Percentiles rank a stretch among this genome's conserved stretches.
These are phyloP conservation scores for Heterotis niloticus DNA, from an alignment of 2,113 vertebrate genomes.

Conservation along the genomic window DNA sequence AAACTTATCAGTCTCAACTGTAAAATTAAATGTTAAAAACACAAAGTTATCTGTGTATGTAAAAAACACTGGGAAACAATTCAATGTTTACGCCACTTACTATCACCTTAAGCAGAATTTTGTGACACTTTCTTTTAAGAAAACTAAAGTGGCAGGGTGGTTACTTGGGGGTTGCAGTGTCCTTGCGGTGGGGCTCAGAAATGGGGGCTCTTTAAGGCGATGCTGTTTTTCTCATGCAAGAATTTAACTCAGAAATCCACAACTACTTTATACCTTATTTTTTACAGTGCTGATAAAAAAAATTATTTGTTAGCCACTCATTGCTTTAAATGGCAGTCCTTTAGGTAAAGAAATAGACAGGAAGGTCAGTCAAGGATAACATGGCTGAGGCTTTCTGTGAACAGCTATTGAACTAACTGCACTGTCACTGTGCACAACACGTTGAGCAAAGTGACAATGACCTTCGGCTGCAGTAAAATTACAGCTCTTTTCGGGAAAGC, in stretches of 20 bases:
- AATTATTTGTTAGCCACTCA: not conserved
- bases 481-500: not conserved
- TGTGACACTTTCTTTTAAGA: not conserved
- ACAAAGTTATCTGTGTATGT: too few relatives aligned
- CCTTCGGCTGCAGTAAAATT: not conserved
- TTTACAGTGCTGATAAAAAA: constrained; percentile 7
- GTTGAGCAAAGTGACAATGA: not conserved
- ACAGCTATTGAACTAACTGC: not conserved
- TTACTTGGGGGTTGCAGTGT: not conserved
- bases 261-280: constrained; percentile 12
- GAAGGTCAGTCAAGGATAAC: not conserved
- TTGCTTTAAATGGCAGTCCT: not conserved
- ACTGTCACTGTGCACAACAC: not conserved
- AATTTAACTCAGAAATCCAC: not conserved
- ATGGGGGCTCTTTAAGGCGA: not conserved
- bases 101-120: not conserved
- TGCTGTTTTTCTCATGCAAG: not conserved
- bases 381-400: not conserved
- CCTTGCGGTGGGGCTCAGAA: not conserved
- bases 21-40: too few relatives aligned
- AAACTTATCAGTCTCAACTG: not conserved
- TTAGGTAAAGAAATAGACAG: not conserved
- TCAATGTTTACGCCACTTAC: too few relatives aligned
- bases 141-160: not conserved
- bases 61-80: too few relatives aligned